Base-by-base conservation (phyloP, 2,888 invertebrate species). In the Lasioglossum marginatum region DNA sequence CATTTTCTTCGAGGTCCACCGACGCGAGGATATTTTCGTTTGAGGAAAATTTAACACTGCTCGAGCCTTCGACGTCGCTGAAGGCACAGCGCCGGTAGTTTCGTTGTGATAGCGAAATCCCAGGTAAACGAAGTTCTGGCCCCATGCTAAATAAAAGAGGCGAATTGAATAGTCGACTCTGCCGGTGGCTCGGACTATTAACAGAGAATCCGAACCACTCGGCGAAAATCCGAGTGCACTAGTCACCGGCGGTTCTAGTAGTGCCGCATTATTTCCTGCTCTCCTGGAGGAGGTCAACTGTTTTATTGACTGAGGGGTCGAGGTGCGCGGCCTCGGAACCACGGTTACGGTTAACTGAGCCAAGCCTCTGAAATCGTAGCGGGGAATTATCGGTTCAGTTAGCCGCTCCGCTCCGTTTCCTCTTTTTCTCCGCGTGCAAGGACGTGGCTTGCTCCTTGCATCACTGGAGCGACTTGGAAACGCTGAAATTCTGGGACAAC, bases 281-380 rank as follows among this genome's bases (percentile, higher is more conserved):
- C 88, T 83, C 80, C 87, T 86, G 88, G 89, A 91, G 89, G 91
- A 91, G 92, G 91, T 91, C 91, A 90, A 91, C 92, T 90, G 91
- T 91, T 92, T 92, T 92, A 92, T 92, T 92, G 90, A 90, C 91
- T 86, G 89, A 88, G 88, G 90, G 87, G 91, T 85, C 86, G 86
- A 89, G 88, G 91, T 88, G 90, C 92, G 82, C 89, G 91, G 91
- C 92, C 92, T 91, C 89, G 91, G 87, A 88, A 90, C 89, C 89
- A 92, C 91, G 89, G 89, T 92, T 92, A 92, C 91, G 92, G 92
- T 92, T 92, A 93, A 92, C 92, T 92, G 91, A 92, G 91, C 89
- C 88, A 90, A 90, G 91, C 92, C 92, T 91, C 91, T 90, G 88
- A 91, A 92, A 91, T 91, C 92, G 91, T 88, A 88, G 89, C 89